Base-by-base conservation (phyloP, 2,113 vertebrate species). In the Limnothrissa miodon region DNA sequence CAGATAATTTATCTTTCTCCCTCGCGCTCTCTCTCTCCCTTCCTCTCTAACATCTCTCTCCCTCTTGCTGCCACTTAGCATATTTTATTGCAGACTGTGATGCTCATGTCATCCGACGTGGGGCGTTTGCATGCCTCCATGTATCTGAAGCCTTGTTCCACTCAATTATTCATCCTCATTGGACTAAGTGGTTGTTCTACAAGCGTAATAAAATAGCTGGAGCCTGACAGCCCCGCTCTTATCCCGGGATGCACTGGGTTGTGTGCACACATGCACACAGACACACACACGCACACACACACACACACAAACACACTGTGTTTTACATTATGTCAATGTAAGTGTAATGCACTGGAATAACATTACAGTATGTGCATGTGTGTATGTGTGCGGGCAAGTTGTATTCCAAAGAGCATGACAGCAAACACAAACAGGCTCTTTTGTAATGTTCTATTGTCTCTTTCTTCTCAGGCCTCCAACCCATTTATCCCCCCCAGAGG, bases 161-260 rank as follows among this genome's bases (percentile, higher is more conserved):
- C 94, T 95, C 93, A 94, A 95, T 95, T 95, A 95, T 95, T 95
- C 93, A 95, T 94, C 90, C 84, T 93, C 89, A 92, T 93, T 91
- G 92, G 91, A 92, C 93, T 94, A 94, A 95, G 93, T 93, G 94
- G 93, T 91, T 92, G 89, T 92, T 92, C 92, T 91, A 92, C 92
- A 93, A 90, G 87, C 91, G 88, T 92, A 93, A 94, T 93, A 92
- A 90, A 91, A 90, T 89, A 91, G 87, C 88, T 82, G 79, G 88
- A 45, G 45, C 84, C 85, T 93, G 92, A 92, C 93, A 93, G 92
- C 88, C 90, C 66, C 83, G 89, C 89, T 87, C 86, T 87, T 84
- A 66, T 90, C 90, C 87, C 82, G 1, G 44, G 19, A n/a, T 10
- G 80, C 8, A 66, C 39, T 39, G 10, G 17, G n/a, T 4, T 36